These are phyloP conservation scores for Hoplodrina ambigua DNA, from an alignment of 2,888 invertebrate genomes.

Conservation along the genomic window DNA sequence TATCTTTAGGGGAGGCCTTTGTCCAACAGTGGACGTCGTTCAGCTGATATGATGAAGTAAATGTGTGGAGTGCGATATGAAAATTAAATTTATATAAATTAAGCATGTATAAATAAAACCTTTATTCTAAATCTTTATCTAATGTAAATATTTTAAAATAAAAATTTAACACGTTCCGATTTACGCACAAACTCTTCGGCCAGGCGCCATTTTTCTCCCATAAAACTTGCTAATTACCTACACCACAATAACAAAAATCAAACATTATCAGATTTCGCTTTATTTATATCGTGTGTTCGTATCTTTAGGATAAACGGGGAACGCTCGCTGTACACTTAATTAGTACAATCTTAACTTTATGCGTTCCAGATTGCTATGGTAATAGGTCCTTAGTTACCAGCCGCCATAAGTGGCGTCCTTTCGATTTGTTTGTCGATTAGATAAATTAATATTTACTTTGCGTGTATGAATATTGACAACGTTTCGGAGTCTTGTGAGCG, in stretches of 20 bases:
- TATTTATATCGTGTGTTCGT: constrained; percentile 62
- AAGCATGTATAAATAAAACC: no score
- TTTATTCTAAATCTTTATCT: no score
- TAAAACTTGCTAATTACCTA: constrained; percentile 37
- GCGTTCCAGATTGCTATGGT: constrained; percentile 87
- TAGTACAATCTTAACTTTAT: constrained; percentile 88
- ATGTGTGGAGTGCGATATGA: not conserved
- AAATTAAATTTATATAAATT: no score
- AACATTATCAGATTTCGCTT: constrained; percentile 60
- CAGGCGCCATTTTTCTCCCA: not conserved
- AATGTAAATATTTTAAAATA: no score
- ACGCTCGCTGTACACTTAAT: constrained; percentile 81
- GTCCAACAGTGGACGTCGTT: no score
- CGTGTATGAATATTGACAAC: constrained; percentile 37
- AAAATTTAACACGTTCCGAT: not conserved
- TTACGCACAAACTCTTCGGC: not conserved
- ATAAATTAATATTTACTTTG: constrained; percentile 73
- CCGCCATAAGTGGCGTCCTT: constrained; percentile 84
- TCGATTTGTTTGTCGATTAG: constrained; percentile 87
- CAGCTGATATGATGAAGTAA: not conserved
- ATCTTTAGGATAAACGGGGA: constrained; percentile 75
- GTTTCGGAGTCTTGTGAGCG: constrained; percentile 18
- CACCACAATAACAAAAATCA: constrained; percentile 47
- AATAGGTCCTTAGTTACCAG: constrained; percentile 75
- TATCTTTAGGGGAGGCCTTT: no score